These are phyloP conservation scores for Leucophenga maculata DNA, from an alignment of 2,888 invertebrate species.

Conservation along the genomic window DNA sequence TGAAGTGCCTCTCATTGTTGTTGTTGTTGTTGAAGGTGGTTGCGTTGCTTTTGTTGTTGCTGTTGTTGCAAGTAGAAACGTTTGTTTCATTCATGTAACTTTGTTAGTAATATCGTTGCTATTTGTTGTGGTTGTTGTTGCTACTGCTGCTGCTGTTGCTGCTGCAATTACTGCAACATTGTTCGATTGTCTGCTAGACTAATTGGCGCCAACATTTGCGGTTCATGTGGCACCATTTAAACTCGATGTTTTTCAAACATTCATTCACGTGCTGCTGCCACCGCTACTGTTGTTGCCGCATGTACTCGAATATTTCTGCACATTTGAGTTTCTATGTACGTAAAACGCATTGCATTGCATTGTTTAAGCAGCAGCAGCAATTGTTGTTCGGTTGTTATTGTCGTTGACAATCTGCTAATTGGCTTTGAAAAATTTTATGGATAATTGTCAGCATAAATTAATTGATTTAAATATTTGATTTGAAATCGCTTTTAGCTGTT, in stretches of 20 bases:
- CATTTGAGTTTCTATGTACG: no score
- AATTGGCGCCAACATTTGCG: constrained; percentile 47
- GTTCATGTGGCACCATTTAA: constrained; percentile 19
- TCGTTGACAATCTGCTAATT: constrained; percentile 40
- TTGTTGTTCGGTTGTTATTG: constrained; percentile 35
- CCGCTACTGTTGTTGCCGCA: background rate
- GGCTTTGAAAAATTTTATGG: constrained; percentile 27
- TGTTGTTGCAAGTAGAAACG: background rate
- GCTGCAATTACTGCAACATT: constrained; percentile 28
- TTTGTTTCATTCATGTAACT: background rate
- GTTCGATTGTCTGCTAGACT: constrained; percentile 35
- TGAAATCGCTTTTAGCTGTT: background rate
- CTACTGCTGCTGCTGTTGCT: constrained; percentile 28
- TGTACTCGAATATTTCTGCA: background rate
- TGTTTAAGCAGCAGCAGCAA: no score
- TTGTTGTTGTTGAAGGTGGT: background rate
- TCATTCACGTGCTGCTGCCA: background rate
- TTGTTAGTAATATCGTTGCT: constrained; percentile 40
- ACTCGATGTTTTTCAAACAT: background rate
- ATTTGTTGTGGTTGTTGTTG: constrained; percentile 29
- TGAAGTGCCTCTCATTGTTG: background rate
- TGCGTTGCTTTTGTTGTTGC: no score
- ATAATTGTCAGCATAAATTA: constrained; percentile 32
- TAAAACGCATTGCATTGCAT: no score
- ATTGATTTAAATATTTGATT: constrained; percentile 46